Base-by-base conservation (phyloP, 2,113 vertebrate species). In the Merops nubicus region DNA sequence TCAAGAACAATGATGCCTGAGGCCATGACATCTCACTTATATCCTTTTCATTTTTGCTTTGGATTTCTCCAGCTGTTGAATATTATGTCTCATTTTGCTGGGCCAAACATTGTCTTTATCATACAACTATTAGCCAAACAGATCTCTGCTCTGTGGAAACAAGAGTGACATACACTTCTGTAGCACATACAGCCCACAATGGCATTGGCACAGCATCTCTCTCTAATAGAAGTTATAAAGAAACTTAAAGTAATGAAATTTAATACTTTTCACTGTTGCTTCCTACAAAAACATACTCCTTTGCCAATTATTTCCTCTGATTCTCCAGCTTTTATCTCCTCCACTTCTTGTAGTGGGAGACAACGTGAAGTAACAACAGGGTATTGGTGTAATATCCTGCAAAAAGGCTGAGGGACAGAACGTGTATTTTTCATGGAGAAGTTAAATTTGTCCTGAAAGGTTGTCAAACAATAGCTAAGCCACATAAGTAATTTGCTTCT, bases 141-240 rank as follows among this genome's bases (percentile, higher is more conserved):
- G 63, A 34, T 47, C 50, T 6, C 11, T 21, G 34, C 29, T 64
- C 31, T 60, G 18, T 65, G 64, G 45, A 42, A 15, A 9, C 36
- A 6, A 45, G 17, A 33, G 45, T 5, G 45, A 18, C 1, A 0
- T 72, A 54, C 0, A 1, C 40, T 53, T 59, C 53, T 20, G 3
- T 26, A 56, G 31, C 28, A 50, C 11, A 4, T 36, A 26, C 4
- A 53, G 45, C 16, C 36, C 7, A n/a, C 8, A 28, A 15, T 23
- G 42, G 21, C 47, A 40, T 34, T 40, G 45, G 47, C 38, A 62
- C 15, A 60, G 28, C 34, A 45, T 74, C 36, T 78, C 16, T 78
- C 16, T 63, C 43, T 89, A 14, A 40, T 31, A 76, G 20, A n/a
- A 82, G 28, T 70, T 29, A 33, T n/a, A n/a, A n/a, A n/a, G 67